Conservation (phyloP, 2,113 vertebrate genomes). For the Plotosus lineatus region DNA sequence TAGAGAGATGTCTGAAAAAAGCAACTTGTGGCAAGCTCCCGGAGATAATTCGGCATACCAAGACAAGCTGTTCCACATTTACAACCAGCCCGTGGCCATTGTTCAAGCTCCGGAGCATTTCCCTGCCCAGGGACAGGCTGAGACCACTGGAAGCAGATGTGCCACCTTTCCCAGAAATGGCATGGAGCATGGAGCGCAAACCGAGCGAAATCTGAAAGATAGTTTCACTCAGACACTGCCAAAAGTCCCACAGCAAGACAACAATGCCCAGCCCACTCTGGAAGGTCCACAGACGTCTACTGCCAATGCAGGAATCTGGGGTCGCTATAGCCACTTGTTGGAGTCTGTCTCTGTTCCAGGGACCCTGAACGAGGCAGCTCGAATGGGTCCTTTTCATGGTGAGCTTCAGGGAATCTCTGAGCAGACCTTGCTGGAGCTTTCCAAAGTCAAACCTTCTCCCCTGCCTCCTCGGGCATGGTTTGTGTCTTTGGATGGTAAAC, state of each 20-base stretch:
- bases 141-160: conserved; percentile 76
- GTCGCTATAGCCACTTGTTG: conserved; percentile 84
- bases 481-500: conserved; percentile 92
- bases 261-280: conserved; percentile 76
- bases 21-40: conserved; percentile 67
- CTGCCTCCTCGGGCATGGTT: conserved; percentile 91
- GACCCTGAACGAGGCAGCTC: conserved; percentile 88
- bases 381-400: conserved; percentile 81
- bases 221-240: conserved; percentile 84
- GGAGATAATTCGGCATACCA: conserved; percentile 74
- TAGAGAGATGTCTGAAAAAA: conserved; percentile 73
- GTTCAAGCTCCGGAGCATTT: conserved; percentile 86
- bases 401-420: conserved; percentile 95
- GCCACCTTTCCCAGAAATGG: conserved; percentile 85
- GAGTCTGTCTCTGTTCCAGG: conserved; percentile 95
- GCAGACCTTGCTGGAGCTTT: conserved; percentile 86
- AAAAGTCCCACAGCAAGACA: conserved; percentile 80
- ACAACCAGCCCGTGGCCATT: conserved; percentile 84
- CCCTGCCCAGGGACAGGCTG: conserved; percentile 75
- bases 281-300: conserved; percentile 77
- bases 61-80: conserved; percentile 87
- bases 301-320: conserved; percentile 77
- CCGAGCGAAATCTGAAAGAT: conserved; percentile 78
- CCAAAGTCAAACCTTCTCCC: conserved; percentile 82
- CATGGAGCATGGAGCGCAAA: conserved; percentile 73